Conservation (phyloP, 1,140 invertebrate genomes). For the Onthophagus taurus region DNA sequence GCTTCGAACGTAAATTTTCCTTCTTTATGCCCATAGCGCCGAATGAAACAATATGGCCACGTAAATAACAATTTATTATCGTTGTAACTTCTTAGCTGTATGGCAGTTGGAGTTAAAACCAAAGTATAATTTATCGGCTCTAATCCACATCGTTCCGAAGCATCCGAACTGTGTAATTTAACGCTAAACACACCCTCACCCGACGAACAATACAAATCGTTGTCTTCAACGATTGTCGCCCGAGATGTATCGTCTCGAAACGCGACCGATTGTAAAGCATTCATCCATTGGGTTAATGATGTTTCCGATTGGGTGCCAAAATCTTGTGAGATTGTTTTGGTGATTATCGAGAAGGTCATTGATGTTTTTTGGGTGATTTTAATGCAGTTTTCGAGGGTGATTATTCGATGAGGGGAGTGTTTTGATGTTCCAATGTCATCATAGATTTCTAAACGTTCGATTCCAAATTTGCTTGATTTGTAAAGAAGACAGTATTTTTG, state of each 20-base stretch:
- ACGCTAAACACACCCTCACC: conserved; percentile 70
- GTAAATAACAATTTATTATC: conserved; percentile 56
- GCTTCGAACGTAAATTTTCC: conserved; percentile 84
- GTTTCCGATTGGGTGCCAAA: conserved; percentile 60
- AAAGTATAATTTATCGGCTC: conserved; percentile 62
- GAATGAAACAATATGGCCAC: conserved; percentile 82
- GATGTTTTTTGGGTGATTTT: conserved; percentile 63
- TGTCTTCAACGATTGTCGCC: conserved; percentile 71
- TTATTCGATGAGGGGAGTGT: conserved; percentile 57
- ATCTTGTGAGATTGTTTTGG: conserved; percentile 59
- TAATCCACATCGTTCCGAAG: conserved; percentile 63
- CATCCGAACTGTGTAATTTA: conserved; percentile 66
- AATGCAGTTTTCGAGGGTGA: conserved; percentile 75
- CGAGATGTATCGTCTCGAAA: conserved; percentile 58
- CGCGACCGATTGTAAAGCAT: conserved; percentile 68
- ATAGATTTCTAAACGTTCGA: conserved; percentile 74
- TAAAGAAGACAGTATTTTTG: conserved; percentile 68
- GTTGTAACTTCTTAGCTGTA: conserved; percentile 60
- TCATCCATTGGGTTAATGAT: conserved; percentile 67
- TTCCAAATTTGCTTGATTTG: conserved; percentile 71
- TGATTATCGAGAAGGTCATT: conserved; percentile 56
- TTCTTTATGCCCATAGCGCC: conserved; percentile 71
- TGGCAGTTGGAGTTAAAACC: conserved; percentile 58
- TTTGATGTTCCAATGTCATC: conserved; percentile 64
- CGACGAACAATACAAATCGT: conserved; percentile 75